phyloP scores from a whole-genome alignment of 2,113 vertebrate species.

The Guaruba guarouba region DNA sequence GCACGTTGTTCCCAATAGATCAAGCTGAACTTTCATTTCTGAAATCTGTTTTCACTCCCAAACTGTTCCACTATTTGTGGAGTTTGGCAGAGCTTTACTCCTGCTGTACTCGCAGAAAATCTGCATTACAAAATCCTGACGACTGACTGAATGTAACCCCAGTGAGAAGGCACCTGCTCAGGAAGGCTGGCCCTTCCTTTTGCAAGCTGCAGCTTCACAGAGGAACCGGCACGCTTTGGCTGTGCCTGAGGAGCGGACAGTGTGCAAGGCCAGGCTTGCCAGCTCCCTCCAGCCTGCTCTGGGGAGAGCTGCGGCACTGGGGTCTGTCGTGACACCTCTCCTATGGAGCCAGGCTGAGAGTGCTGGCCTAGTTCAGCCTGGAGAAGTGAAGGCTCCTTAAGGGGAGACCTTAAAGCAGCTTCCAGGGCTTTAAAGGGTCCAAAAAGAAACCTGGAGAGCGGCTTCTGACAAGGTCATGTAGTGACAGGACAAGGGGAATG shows the following conservation, averaged over 20 bases:
- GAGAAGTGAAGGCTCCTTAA: not conserved
- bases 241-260: not conserved
- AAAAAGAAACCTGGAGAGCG: not conserved
- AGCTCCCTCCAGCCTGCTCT: not conserved
- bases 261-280: not conserved
- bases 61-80: constrained; percentile 45
- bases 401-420: not conserved
- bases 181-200: not conserved
- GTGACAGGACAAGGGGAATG: not conserved
- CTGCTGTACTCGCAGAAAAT: not conserved
- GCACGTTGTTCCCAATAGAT: constrained; percentile 50
- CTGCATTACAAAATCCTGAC: constrained; percentile 21
- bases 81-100: constrained; percentile 54
- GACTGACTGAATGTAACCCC: not conserved
- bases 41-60: constrained; percentile 58
- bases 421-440: not conserved
- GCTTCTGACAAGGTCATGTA: not conserved
- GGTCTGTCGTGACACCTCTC: not conserved
- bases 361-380: not conserved
- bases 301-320: not conserved
- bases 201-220: not conserved
- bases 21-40: constrained; percentile 60
- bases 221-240: not conserved
- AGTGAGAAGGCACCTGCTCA: constrained; percentile 45
- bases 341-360: not conserved